Base-by-base conservation (phyloP, 2,113 vertebrate species). In the Orientallactaga bullata region DNA sequence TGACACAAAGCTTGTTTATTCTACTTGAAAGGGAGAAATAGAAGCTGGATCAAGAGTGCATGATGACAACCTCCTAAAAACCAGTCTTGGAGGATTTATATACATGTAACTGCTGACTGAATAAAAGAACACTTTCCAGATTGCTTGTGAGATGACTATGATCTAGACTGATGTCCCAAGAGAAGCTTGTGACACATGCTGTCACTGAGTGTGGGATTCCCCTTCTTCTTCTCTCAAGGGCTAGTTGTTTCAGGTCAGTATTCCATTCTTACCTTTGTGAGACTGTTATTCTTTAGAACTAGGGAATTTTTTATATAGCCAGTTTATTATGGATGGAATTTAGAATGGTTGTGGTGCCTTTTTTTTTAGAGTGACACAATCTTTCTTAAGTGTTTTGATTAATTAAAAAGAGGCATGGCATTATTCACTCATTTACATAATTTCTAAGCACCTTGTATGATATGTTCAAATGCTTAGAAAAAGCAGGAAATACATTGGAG, bases 301-400 rank as follows among this genome's bases (percentile, higher is more conserved):
- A 11, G 28, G 26, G 39, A n/a, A 32, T 83, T 83, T 51, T 23
- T 42, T 42, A 66, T 47, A 58, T 7, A 73, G 26, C 79, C 79
- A 7, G 42, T 79, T 93, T 86, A 68, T 82, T 72, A 17, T 0
- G 30, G 24, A 20, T 85, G 9, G 69, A 24, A 88, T 73, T 94
- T 85, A 21, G 58, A 93, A 81, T 69, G 76, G 28, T 35, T 0
- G 24, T 78, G n/a, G n/a, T 88, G 39, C 60, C 42, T 47, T 88
- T 10, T 88, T 91, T 80, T n/a, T 93, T 85, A 60, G 42, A 72
- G 39, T 74, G 92, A 78, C 5, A 78, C 51, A 91, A 61, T 69
- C 26, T 71, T n/a, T 74, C 23, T n/a, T 89, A 0, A 47, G 13
- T 86, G 61, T 94, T 79, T 95, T 63, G n/a, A 10, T 91, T 90